These are phyloP conservation scores for Acutogordius australiensis DNA, from an alignment of 2,888 invertebrate species.

Conservation along the genomic window DNA sequence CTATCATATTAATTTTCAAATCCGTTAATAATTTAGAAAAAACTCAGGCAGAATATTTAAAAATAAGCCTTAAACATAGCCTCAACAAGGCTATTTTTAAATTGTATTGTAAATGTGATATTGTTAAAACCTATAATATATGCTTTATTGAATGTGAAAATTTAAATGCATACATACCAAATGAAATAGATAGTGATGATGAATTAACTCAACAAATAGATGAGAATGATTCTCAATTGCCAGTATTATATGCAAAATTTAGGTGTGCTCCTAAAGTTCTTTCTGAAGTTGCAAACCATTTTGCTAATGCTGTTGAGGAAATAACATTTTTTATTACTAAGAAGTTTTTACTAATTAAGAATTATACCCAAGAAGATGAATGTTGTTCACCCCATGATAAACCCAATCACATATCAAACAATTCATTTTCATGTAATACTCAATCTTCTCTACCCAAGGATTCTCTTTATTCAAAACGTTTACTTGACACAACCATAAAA, in stretches of 20 bases:
- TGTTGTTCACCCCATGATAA: neutral
- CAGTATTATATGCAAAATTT: neutral
- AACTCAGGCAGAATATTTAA: neutral
- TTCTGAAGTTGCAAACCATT: neutral
- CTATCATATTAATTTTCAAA: neutral
- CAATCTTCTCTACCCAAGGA: neutral
- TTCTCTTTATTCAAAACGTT: neutral
- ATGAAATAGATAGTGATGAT: constrained; percentile 3
- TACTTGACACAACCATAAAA: neutral
- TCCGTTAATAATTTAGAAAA: neutral
- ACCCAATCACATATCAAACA: neutral
- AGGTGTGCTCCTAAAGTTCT: neutral
- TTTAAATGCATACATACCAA: neutral
- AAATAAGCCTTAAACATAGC: neutral
- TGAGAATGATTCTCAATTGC: neutral
- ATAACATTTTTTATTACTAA: neutral
- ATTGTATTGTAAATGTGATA: neutral
- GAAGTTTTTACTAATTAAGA: neutral
- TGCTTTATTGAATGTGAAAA: neutral
- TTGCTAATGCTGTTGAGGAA: constrained; percentile 1
- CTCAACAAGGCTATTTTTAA: neutral
- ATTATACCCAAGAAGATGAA: neutral
- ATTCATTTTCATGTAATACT: neutral
- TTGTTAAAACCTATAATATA: neutral
- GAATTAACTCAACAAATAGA: neutral